A percentile compares a stretch with the other conserved stretches of the same genome.
Conservation (phyloP, 2,888 invertebrate species). For the Andrena hattorfiana region DNA sequence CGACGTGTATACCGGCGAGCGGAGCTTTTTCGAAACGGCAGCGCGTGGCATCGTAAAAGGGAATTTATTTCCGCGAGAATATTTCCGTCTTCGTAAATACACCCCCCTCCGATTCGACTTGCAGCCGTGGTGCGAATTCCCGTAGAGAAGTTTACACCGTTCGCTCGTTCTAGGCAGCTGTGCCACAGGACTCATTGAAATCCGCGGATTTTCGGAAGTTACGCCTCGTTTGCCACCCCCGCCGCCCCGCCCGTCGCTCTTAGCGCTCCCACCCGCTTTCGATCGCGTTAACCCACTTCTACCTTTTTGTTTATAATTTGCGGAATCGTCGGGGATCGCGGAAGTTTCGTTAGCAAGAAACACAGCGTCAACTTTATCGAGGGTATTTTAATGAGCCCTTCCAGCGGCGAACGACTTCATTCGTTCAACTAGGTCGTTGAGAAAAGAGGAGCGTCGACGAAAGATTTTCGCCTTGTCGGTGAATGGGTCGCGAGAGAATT, state of each 20-base stretch:
- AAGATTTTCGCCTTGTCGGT: constrained; percentile 11
- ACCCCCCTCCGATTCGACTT: constrained; percentile 11
- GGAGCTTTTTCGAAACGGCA: constrained; percentile 47
- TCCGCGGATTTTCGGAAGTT: constrained; percentile 61
- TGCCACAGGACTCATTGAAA: constrained; percentile 55
- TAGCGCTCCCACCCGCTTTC: constrained; percentile 24
- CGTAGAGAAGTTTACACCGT: constrained; percentile 55
- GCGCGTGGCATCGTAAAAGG: constrained; percentile 52
- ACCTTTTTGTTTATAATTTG: constrained; percentile 44
- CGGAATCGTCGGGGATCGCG: not conserved
- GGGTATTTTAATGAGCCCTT: constrained; percentile 53
- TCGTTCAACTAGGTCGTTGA: constrained; percentile 44
- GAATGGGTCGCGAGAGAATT: not conserved
- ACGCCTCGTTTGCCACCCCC: constrained; percentile 41
- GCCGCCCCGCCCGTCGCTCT: not conserved
- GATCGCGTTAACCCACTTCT: constrained; percentile 52
- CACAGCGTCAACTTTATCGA: constrained; percentile 38
- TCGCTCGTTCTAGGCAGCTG: constrained; percentile 63
- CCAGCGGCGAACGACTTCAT: constrained; percentile 40
- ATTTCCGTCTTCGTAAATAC: constrained; percentile 60
- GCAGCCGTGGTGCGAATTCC: constrained; percentile 49
- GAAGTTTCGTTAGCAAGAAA: constrained; percentile 48
- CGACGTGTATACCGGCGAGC: constrained; percentile 11
- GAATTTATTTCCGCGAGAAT: constrained; percentile 57
- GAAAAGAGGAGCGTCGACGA: constrained; percentile 5